Percentiles rank a stretch among this genome's conserved stretches.
Conservation (phyloP, 1,140 invertebrate species). For the Lasioglossum baleicum region DNA sequence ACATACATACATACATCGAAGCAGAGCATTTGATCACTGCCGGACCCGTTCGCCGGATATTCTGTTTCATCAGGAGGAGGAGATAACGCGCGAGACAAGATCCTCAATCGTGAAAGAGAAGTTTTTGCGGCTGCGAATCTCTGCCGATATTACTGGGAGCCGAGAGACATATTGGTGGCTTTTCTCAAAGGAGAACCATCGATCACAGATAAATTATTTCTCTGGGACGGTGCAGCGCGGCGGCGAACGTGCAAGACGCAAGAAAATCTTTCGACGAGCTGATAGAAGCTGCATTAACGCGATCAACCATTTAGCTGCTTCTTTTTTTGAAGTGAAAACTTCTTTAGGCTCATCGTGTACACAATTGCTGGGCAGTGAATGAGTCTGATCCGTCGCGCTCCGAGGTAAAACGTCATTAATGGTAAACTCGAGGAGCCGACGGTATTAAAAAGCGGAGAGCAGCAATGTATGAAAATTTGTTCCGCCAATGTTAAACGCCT, state of each 20-base stretch:
- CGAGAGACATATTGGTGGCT: neutral
- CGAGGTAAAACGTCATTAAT: too few species aligned
- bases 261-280: neutral
- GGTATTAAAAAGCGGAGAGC: too few species aligned
- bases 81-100: conserved; percentile 11
- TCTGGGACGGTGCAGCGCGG: neutral
- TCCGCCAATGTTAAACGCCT: neutral
- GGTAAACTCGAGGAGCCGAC: too few species aligned
- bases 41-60: neutral
- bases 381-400: too few species aligned
- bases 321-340: too few species aligned
- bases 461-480: neutral
- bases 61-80: neutral
- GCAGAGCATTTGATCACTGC: neutral
- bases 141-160: neutral
- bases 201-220: neutral
- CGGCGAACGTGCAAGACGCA: neutral
- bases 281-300: too few species aligned
- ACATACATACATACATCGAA: too few species aligned
- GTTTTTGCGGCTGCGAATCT: conserved; percentile 19
- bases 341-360: too few species aligned
- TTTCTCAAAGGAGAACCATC: neutral
- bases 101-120: conserved; percentile 8
- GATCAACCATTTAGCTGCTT: too few species aligned
- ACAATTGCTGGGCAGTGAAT: too few species aligned